phyloP scores from a whole-genome alignment of 2,797 vertebrate genomes.

The Coreius guichenoti region DNA sequence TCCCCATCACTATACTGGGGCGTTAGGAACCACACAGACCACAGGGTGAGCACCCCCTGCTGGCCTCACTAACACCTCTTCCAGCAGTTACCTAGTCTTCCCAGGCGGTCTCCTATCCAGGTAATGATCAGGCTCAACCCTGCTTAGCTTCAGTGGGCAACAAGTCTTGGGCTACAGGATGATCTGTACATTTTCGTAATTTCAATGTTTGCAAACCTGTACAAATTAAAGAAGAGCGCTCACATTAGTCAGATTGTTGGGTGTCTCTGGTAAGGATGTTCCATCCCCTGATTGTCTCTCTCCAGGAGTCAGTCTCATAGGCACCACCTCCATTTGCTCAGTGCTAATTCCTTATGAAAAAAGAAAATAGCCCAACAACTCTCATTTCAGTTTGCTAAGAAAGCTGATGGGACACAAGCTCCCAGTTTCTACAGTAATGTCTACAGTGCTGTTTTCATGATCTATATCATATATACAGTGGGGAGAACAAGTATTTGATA shows the following conservation, averaged over 20 bases:
- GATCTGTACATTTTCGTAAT: conserved; percentile 16
- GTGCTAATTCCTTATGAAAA: conserved; percentile 71
- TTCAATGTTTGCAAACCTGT: background rate
- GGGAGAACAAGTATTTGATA: no score
- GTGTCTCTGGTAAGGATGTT: conserved; percentile 95
- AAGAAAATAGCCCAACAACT: conserved; percentile 50
- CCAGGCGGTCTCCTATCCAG: no score
- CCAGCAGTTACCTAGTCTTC: no score
- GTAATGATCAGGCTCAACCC: no score
- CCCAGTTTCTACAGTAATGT: background rate
- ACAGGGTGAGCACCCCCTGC: no score
- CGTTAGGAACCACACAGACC: no score
- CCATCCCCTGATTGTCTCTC: conserved; percentile 97
- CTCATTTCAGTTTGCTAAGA: background rate
- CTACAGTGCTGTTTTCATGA: background rate
- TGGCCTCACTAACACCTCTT: no score
- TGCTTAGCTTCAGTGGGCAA: no score
- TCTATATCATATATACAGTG: no score
- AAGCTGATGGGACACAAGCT: background rate
- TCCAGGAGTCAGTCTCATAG: conserved; percentile 87
- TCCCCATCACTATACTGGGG: no score
- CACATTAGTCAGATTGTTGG: conserved; percentile 97
- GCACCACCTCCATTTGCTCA: conserved; percentile 82
- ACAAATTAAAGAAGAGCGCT: conserved; percentile 51
- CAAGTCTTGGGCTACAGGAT: no score